A percentile compares a stretch with the other conserved stretches of the same genome.
Conservation (phyloP, 2,888 invertebrate species). For the Athalia cordata region DNA sequence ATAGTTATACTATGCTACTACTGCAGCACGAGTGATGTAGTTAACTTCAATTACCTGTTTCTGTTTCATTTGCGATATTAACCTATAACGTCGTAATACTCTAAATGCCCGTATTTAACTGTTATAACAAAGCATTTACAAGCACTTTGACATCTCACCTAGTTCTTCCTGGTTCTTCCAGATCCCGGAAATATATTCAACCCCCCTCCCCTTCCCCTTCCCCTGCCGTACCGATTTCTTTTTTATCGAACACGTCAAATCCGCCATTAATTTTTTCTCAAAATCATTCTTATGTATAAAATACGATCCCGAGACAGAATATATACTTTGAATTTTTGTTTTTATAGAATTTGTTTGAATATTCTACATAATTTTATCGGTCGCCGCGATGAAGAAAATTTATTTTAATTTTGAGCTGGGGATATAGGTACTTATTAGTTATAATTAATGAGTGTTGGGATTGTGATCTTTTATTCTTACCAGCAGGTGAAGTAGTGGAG, state of each 20-base stretch:
- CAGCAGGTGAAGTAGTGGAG: conserved; percentile 65
- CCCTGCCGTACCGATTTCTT: neutral
- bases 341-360: too few relatives aligned
- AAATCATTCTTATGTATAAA: too few relatives aligned
- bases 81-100: conserved; percentile 37
- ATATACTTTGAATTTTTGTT: too few relatives aligned
- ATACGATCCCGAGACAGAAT: too few relatives aligned
- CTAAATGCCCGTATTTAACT: conserved; percentile 37
- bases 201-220: neutral
- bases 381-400: too few relatives aligned
- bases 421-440: too few relatives aligned
- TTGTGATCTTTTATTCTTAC: conserved; percentile 53
- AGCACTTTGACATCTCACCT: neutral
- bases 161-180: neutral
- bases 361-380: too few relatives aligned
- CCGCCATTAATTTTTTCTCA: too few relatives aligned
- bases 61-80: conserved; percentile 40
- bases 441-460: neutral
- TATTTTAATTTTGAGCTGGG: too few relatives aligned
- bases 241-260: neutral
- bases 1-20: too few relatives aligned
- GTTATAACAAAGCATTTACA: conserved; percentile 34
- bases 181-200: neutral
- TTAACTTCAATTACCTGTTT: conserved; percentile 65
- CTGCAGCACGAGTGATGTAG: conserved; percentile 57